phyloP scores from a whole-genome alignment of 2,888 invertebrate species.

The Clanis bilineata region DNA sequence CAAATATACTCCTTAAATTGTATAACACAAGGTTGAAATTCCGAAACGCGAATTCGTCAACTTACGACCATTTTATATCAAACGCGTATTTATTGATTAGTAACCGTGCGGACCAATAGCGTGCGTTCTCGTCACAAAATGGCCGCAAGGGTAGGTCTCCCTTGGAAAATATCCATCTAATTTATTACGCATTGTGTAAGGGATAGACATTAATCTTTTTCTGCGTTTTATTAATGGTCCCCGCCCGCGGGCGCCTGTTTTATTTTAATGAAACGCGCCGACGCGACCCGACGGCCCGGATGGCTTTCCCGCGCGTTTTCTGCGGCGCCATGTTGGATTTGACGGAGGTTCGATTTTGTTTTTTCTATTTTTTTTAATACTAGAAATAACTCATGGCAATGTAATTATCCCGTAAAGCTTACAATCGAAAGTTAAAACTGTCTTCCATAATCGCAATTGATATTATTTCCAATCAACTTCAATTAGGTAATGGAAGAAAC shows the following conservation, averaged over 20 bases:
- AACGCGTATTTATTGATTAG: constrained; percentile 63
- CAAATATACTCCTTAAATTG: neutral
- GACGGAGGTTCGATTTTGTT: neutral
- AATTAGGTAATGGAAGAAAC: no score
- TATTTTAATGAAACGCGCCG: constrained; percentile 74
- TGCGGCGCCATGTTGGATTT: constrained; percentile 62
- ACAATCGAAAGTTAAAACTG: neutral
- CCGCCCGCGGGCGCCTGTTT: constrained; percentile 47
- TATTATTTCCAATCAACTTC: neutral
- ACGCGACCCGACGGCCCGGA: constrained; percentile 25
- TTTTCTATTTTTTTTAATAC: neutral
- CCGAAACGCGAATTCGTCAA: neutral
- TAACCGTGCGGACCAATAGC: constrained; percentile 64
- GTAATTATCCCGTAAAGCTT: no score
- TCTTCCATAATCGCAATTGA: no score
- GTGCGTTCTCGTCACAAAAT: constrained; percentile 53
- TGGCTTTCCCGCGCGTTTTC: constrained; percentile 52
- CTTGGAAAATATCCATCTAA: constrained; percentile 71
- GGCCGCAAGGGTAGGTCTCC: constrained; percentile 69
- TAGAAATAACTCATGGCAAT: neutral
- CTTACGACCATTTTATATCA: constrained; percentile 25
- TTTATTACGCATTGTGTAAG: constrained; percentile 78
- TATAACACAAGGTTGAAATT: constrained; percentile 23
- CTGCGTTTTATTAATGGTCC: constrained; percentile 76
- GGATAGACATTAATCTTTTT: constrained; percentile 77